Conservation (phyloP, 92 coral and sea anemone species). For the Palythoa grandis region DNA sequence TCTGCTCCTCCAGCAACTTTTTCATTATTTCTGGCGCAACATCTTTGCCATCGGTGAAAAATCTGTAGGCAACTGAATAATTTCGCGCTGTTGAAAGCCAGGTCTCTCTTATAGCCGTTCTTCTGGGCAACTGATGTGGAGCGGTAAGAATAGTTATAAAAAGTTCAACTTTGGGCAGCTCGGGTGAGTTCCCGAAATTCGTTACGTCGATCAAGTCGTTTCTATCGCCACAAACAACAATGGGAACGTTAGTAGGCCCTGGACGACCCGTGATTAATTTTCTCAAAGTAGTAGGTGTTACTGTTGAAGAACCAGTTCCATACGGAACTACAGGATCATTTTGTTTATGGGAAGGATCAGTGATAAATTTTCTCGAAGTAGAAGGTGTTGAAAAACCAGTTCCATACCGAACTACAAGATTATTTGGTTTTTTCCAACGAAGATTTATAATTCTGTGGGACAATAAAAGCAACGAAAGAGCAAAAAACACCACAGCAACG, state of each 20-base stretch:
- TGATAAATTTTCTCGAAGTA: not conserved
- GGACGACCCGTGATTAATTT: no score
- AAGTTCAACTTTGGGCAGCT: no score
- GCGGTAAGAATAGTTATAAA: conserved; percentile 56
- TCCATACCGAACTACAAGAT: no score
- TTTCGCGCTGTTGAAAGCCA: conserved; percentile 36
- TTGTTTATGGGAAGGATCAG: no score
- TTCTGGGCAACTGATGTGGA: conserved; percentile 19
- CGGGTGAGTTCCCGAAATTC: no score
- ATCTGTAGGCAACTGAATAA: conserved; percentile 57
- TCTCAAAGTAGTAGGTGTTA: no score
- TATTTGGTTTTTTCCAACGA: no score
- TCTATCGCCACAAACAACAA: conserved; percentile 39
- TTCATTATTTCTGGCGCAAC: conserved; percentile 23
- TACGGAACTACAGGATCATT: not conserved
- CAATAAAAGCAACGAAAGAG: no score
- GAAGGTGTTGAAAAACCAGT: not conserved
- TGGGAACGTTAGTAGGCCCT: conserved; percentile 14
- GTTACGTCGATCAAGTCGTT: conserved; percentile 20
- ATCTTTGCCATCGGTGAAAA: conserved; percentile 54
- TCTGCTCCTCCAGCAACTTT: conserved; percentile 36
- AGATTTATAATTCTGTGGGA: no score
- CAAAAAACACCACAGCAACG: no score
- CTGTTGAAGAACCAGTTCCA: no score
- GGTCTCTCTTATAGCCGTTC: no score